Evolutionary conservation across 2,888 invertebrate genomes (phyloP), one percentile per base, ranked within the genome.

Genomic region (Eupithecia abbreviata): DNA sequence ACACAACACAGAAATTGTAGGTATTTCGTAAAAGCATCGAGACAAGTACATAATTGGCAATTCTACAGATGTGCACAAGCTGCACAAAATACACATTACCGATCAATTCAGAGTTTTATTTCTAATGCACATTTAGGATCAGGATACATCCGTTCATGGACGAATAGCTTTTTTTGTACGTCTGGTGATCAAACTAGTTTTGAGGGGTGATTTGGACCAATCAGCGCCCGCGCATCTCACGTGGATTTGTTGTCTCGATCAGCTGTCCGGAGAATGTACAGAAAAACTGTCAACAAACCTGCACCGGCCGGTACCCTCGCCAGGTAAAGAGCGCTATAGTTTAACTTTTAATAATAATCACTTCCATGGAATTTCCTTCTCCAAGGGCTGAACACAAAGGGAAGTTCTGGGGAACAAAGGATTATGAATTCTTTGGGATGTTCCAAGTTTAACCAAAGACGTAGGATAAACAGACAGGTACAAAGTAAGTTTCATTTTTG

Each of bases 281-380:
- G 68, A 90, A 85, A 92, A 92, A 91, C 89, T 77, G 82, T 88
- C 88, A 91, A 92, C 90, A 92, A 90, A 89, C 88, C 86, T 83
- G 83, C 84, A 81, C 82, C 81, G 83, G 80, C 82, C 47, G 47
- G 77, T 80, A 79, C 83, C 86, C 82, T 75, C 71, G 79, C 78
- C 92, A 92, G 92, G 92, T 92, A 92, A 86, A 86, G 79, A 79
- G 69, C 49, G 74, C 76, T 70, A 68, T 72, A 81, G 62, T 82
- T 42, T 41, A 71, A 84, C 85, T 83, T 86, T 85, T 84, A 85
- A 77, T 79, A 80, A 77, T 73, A 69, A 42, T 2, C 45, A 79
- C 76, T 82, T 81, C 82, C 82, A 84, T 83, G 79, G 82, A 68
- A 73, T 75, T 75, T 72, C 42, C 7, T 41, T 47, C 55, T 55